These are phyloP conservation scores for Tenthredo notha DNA, from an alignment of 2,888 invertebrate species.

Conservation along the genomic window DNA sequence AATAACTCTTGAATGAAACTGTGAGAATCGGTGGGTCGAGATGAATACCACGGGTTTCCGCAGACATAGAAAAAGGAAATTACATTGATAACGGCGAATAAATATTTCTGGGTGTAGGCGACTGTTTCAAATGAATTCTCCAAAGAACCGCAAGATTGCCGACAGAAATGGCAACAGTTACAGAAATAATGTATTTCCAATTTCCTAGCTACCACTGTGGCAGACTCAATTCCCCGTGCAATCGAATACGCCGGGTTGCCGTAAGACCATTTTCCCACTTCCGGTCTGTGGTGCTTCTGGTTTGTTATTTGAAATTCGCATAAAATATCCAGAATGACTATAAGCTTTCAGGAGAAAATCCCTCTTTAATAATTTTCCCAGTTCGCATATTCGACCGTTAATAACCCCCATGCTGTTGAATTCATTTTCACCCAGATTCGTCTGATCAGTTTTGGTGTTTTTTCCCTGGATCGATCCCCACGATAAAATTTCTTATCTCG, in stretches of 20 bases:
- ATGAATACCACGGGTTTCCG: neutral
- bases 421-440: neutral
- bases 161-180: constrained; percentile 36
- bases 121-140: neutral
- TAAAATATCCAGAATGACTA: neutral
- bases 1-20: neutral
- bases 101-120: constrained; percentile 3
- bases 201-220: constrained; percentile 28
- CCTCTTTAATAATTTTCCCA: neutral
- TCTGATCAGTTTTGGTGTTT: neutral
- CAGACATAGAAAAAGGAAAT: constrained; percentile 31
- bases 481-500: neutral
- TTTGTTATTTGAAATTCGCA: constrained; percentile 24
- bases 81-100: constrained; percentile 11
- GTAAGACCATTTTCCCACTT: constrained; percentile 18
- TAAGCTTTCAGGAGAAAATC: neutral
- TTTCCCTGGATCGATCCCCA: neutral
- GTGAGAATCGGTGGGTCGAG: neutral
- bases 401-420: neutral
- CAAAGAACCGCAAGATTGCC: constrained; percentile 30
- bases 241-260: constrained; percentile 29
- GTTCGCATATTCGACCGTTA: neutral
- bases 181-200: constrained; percentile 49
- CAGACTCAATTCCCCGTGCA: constrained; percentile 48
- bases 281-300: neutral